phyloP scores from a whole-genome alignment of 2,888 invertebrate species.

The Metellina segmentata region DNA sequence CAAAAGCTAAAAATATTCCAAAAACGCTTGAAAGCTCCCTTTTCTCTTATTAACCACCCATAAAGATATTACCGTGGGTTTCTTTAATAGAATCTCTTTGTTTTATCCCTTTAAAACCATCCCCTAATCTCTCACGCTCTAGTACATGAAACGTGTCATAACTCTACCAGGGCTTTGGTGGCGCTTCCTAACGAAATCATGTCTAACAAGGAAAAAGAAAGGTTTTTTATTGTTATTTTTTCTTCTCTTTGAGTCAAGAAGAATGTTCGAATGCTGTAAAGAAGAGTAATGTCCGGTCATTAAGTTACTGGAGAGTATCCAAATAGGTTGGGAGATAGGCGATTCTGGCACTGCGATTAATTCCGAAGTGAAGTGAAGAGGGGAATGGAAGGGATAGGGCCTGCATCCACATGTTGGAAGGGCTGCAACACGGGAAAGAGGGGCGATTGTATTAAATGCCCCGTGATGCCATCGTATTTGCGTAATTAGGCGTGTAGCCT shows the following conservation, averaged over 20 bases:
- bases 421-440: constrained; percentile 41
- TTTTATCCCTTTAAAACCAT: background rate
- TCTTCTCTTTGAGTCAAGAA: constrained; percentile 1
- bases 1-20: background rate
- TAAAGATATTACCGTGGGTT: background rate
- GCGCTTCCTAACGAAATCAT: constrained; percentile 52
- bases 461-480: constrained; percentile 60
- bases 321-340: constrained; percentile 70
- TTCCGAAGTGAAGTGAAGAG: constrained; percentile 38
- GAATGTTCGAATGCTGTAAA: constrained; percentile 58
- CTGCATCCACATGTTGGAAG: constrained; percentile 55
- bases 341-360: constrained; percentile 64
- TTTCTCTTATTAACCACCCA: background rate
- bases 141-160: constrained; percentile 25
- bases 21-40: background rate
- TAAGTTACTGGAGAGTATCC: constrained; percentile 69
- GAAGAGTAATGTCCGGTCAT: constrained; percentile 68
- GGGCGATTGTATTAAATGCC: constrained; percentile 56
- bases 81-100: background rate
- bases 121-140: background rate
- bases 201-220: constrained; percentile 53
- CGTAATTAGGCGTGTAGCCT: constrained; percentile 52
- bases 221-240: constrained; percentile 12
- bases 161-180: constrained; percentile 19
- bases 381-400: background rate